Evolutionary conservation across 2,113 vertebrate species (phyloP).

Genomic region (Pseudopipra pipra): DNA sequence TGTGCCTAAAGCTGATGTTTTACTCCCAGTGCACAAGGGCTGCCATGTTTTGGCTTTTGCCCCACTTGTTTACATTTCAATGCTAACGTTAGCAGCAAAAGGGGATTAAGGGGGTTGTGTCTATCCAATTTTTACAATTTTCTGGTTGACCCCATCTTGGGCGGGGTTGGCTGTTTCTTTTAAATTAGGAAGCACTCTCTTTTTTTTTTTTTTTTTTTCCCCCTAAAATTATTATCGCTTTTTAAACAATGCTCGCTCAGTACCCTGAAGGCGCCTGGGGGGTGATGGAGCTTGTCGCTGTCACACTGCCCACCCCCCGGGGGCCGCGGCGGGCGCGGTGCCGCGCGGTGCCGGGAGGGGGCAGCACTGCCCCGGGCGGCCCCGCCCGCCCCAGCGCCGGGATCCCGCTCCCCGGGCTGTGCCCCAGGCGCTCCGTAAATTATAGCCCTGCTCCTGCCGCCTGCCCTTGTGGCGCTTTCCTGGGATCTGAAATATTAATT

Average conservation of each 20-base stretch:
- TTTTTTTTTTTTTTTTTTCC: too few species aligned
- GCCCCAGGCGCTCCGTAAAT: neutral
- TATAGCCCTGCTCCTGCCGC: neutral
- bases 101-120: rapidly evolving
- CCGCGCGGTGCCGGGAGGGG: neutral
- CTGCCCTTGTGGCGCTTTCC: neutral
- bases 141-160: neutral
- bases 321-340: neutral
- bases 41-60: neutral
- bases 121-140: too few species aligned
- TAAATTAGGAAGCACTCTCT: too few species aligned
- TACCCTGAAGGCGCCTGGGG: rapidly evolving
- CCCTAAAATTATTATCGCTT: rapidly evolving
- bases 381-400: neutral
- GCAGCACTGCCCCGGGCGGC: neutral
- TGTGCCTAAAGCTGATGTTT: neutral
- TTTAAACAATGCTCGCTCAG: rapidly evolving
- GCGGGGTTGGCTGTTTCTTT: neutral
- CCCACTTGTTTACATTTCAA: neutral
- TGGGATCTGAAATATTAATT: conserved; percentile 24
- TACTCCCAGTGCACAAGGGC: too few species aligned
- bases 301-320: too few species aligned
- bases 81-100: rapidly evolving
- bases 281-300: neutral
- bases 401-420: neutral